phyloP scores from a whole-genome alignment of 2,113 vertebrate species.

The Setophaga coronata region DNA sequence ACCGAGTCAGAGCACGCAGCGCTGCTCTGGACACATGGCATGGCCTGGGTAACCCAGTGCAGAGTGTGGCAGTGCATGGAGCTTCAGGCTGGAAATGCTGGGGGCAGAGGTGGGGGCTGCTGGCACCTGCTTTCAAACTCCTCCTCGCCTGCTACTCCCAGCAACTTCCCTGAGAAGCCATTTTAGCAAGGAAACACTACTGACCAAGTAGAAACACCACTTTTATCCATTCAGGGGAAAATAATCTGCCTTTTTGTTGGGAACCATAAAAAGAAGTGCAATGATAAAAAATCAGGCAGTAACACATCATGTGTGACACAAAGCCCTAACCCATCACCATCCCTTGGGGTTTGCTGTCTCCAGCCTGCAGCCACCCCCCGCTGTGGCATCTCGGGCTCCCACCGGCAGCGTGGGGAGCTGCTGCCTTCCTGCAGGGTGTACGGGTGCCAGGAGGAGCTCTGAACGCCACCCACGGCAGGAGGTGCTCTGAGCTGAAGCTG shows the following conservation, averaged over 20 bases:
- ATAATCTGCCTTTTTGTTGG: background rate
- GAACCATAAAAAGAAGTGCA: background rate
- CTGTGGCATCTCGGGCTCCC: background rate
- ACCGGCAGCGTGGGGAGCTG: rapidly evolving
- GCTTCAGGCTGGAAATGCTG: background rate
- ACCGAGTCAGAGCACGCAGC: background rate
- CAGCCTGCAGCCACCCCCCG: background rate
- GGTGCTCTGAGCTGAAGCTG: background rate
- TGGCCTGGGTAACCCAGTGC: rapidly evolving
- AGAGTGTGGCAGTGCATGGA: background rate
- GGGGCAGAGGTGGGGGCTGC: background rate
- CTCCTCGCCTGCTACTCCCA: background rate
- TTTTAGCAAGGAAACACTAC: background rate
- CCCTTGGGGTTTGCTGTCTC: background rate
- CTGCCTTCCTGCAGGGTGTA: background rate
- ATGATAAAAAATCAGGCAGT: background rate
- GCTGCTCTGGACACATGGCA: background rate
- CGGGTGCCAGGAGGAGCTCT: background rate
- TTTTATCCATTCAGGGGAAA: background rate
- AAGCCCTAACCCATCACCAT: background rate
- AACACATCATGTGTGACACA: background rate
- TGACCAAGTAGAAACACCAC: background rate
- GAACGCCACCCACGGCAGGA: rapidly evolving
- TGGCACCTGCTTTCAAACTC: background rate
- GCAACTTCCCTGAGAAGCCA: background rate